These are phyloP conservation scores for Rafetus swinhoei DNA, from an alignment of 2,113 vertebrate species.

Conservation along the genomic window DNA sequence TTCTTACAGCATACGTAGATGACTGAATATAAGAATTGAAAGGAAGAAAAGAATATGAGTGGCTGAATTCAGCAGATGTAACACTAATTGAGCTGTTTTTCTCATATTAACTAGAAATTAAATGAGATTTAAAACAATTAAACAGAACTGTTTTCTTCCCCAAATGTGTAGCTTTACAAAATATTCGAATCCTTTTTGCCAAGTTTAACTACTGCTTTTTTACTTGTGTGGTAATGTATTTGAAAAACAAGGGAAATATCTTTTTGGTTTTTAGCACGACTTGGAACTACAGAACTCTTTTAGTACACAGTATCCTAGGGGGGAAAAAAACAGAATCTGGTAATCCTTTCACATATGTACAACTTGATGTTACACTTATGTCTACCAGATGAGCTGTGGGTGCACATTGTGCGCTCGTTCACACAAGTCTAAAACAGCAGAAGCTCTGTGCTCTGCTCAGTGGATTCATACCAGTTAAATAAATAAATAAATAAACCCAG, in stretches of 20 bases:
- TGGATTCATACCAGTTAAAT: neutral
- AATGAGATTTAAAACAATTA: neutral
- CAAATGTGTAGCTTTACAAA: neutral
- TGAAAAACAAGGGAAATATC: neutral
- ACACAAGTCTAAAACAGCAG: accelerated
- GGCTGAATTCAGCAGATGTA: conserved; percentile 47
- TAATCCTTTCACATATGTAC: neutral
- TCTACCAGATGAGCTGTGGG: neutral
- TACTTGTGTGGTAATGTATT: neutral
- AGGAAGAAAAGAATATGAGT: conserved; percentile 7
- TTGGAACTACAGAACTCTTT: neutral
- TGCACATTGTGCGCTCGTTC: accelerated
- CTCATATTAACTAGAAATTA: neutral
- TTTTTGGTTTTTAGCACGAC: neutral
- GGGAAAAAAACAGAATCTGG: neutral
- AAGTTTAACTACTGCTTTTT: neutral
- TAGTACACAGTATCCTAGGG: neutral
- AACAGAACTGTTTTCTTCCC: neutral
- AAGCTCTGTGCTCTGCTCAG: neutral
- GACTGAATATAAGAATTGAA: conserved; percentile 12
- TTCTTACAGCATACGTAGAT: conserved; percentile 26
- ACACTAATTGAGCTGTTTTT: neutral
- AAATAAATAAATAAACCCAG: neutral
- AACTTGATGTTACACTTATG: accelerated
- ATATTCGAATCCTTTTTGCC: conserved; percentile 10